Base-by-base conservation (phyloP, 2,888 invertebrate species). In the Lacanobia oleracea region DNA sequence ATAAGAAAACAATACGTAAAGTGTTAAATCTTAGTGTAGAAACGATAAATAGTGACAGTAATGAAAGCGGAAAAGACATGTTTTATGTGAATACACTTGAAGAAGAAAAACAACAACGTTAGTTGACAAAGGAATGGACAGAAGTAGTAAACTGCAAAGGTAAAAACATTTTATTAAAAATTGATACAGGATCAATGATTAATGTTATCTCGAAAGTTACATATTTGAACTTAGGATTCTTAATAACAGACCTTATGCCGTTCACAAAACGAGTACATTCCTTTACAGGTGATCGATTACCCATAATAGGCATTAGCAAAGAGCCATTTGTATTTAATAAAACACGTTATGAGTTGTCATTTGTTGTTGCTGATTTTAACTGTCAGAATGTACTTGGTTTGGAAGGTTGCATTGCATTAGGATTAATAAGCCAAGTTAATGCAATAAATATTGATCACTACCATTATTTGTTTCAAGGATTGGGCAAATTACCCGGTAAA, bases 401-500 rank as follows among this genome's bases (percentile, higher is more conserved):
- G 48, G 48, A 65, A 1, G 67, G 54, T 7, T 67, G 70, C n/a
- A 63, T 60, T 37, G 16, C 14, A 4, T 67, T 70, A 48, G 67
- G 67, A 4, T 64, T 72, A 43, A 54, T 75, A 27, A 63, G 59
- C 6, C 53, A 61, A 16, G 27, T 75, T 18, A 18, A 64, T 71
- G 6, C 60, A 50, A 5, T 75, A 16, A 60, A 70, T 54, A 45
- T 57, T 40, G 60, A 67, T n/a, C 56, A 68, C 68, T 48, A 14
- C 8, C 4, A 16, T 65, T 0, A 81, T 63, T 77, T 83, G 37
- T 83, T 82, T 79, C 10, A 83, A 33, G 86, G 83, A 4, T 53
- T 84, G 33, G 83, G 82, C 5, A 72, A 72, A 59, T 66, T 83
- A 56, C 85, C 83, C 0, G 82, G 82, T 7, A 57, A 77, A 67